Evolutionary conservation across 2,113 vertebrate species (phyloP).

Genomic region (Holacanthus passer): DNA sequence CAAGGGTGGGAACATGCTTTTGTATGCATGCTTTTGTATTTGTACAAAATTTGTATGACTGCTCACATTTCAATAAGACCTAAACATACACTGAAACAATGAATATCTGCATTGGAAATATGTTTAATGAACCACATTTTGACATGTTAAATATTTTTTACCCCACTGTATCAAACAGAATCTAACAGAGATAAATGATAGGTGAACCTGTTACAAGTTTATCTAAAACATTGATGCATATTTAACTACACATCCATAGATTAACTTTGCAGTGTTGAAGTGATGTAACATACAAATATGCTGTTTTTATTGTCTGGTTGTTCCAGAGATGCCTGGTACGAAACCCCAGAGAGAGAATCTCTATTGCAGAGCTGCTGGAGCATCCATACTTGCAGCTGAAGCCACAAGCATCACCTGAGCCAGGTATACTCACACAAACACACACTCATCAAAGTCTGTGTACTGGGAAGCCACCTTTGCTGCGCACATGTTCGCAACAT

Average conservation of each 20-base stretch:
- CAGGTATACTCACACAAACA: slow-evolving; percentile 82
- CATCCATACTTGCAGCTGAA: slow-evolving; percentile 95
- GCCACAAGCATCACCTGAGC: slow-evolving; percentile 78
- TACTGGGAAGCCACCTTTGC: neutral
- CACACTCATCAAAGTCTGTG: no score
- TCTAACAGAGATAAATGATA: no score
- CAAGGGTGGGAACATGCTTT: no score
- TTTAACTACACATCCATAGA: neutral
- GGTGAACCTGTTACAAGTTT: no score
- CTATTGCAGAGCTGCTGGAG: slow-evolving; percentile 89
- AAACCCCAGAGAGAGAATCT: slow-evolving; percentile 93
- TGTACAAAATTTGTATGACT: no score
- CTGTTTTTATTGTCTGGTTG: neutral
- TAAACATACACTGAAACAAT: neutral
- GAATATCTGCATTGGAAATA: no score
- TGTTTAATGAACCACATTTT: no score
- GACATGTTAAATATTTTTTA: no score
- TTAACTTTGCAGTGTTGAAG: neutral
- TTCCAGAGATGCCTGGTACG: slow-evolving; percentile 90
- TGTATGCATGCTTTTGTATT: no score
- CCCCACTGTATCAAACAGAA: no score
- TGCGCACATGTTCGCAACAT: neutral
- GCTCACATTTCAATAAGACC: neutral
- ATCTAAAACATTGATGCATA: neutral
- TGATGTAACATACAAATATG: neutral